Evolutionary conservation across 1,140 invertebrate genomes (phyloP), one percentile per base, ranked within the genome.

Genomic region (Callitettix versicolor): DNA sequence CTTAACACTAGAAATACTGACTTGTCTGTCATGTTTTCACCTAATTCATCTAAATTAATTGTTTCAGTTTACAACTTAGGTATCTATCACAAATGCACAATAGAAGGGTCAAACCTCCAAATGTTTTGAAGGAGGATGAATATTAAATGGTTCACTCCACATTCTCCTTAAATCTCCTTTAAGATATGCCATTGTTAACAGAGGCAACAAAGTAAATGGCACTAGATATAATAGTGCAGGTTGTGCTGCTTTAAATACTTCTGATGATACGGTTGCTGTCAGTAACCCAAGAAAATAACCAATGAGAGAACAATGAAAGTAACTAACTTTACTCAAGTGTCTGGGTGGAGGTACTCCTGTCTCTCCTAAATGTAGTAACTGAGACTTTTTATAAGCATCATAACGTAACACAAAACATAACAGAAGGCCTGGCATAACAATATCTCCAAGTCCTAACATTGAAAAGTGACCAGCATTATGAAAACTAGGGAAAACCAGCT

Each of bases 251-350:
- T 95, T 95, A 75, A 97, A 97, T 63, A 97, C 85, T 76, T 98
- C 94, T 14, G 91, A 94, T 62, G 91, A 95, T 55, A 97, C 90
- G 22, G 94, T 97, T 49, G 95, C 95, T 65, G 94, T 97, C 67
- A 97, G 77, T 66, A 97, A 76, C 60, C 95, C 94, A 73, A 97
- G 77, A 75, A 98, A 97, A 75, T 98, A 98, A 60, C 95, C 95
- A 67, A 98, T 85, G 64, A 98, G 80, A 62, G 94, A 97, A 78
- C 95, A 98, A 76, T 97, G 95, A 80, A 98, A 98, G 77, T 97
- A 96, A 59, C 69, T 73, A 56, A 83, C 78, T 63, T 76, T 79
- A 63, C 73, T 78, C 6, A 84, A 71, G 62, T 82, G 78, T 61
- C 80, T 75, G 7, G 87, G 85, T 2, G 85, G 84, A 41, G 88